phyloP scores from a whole-genome alignment of 2,888 invertebrate species.

The Drosophila tanythrix region DNA sequence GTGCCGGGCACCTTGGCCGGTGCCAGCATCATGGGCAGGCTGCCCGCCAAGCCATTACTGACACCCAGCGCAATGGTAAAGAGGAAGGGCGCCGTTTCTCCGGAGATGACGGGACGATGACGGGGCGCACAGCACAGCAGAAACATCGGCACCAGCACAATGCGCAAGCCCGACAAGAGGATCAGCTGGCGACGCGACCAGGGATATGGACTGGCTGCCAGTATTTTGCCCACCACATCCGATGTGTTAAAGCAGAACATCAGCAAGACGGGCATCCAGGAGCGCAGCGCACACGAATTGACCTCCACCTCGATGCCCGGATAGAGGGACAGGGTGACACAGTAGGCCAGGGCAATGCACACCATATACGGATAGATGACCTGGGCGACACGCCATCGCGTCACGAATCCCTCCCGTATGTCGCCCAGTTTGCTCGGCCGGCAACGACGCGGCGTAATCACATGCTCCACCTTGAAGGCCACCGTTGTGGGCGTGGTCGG shows the following conservation, averaged over 20 bases:
- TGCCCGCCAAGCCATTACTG: conserved; percentile 94
- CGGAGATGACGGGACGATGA: conserved; percentile 89
- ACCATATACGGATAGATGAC: conserved; percentile 96
- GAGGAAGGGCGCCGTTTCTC: conserved; percentile 88
- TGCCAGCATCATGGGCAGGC: conserved; percentile 96
- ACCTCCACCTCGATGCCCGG: conserved; percentile 96
- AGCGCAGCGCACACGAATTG: conserved; percentile 91
- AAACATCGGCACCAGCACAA: conserved; percentile 92
- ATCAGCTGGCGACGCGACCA: conserved; percentile 93
- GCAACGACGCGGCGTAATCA: conserved; percentile 83
- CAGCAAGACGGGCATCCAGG: conserved; percentile 96
- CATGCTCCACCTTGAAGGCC: conserved; percentile 85
- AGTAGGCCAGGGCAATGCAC: conserved; percentile 94
- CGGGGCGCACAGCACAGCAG: conserved; percentile 93
- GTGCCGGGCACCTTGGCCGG: conserved; percentile 94
- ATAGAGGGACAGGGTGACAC: conserved; percentile 94
- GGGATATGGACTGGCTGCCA: conserved; percentile 92
- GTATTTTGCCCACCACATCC: conserved; percentile 91
- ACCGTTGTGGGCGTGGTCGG: conserved; percentile 82
- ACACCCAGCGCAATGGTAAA: conserved; percentile 91
- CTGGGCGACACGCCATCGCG: conserved; percentile 92
- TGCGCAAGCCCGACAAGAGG: conserved; percentile 89
- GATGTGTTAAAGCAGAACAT: conserved; percentile 95
- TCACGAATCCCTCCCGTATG: conserved; percentile 83
- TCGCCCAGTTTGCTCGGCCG: conserved; percentile 82